Percentiles rank a stretch among this genome's conserved stretches.
Conservation (phyloP, 2,888 invertebrate species). For the Nineta flava region DNA sequence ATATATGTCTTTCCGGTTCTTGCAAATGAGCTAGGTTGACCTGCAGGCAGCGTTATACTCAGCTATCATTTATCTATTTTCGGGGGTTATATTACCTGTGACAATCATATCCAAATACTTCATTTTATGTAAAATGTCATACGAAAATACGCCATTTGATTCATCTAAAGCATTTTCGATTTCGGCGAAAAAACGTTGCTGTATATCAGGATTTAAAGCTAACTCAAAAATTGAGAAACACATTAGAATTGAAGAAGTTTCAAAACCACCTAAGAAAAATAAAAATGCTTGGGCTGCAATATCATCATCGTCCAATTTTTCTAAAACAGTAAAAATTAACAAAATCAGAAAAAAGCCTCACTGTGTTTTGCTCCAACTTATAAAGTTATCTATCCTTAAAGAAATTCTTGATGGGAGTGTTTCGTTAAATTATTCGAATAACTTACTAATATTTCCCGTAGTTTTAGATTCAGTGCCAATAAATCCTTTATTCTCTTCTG, state of each 20-base stretch:
- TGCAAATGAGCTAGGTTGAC: too few species aligned
- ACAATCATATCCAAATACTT: conserved; percentile 40
- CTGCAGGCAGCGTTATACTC: too few species aligned
- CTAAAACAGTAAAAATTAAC: too few species aligned
- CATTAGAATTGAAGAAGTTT: conserved; percentile 29
- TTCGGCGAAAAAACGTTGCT: conserved; percentile 35
- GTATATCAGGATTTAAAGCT: conserved; percentile 38
- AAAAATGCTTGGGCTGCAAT: conserved; percentile 37
- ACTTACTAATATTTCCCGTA: conserved; percentile 6
- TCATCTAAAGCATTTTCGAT: conserved; percentile 30
- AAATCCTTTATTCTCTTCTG: conserved; percentile 8
- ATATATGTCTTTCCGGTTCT: too few species aligned
- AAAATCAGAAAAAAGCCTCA: too few species aligned
- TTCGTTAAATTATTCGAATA: too few species aligned
- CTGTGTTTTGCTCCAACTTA: not conserved
- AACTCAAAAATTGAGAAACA: conserved; percentile 38
- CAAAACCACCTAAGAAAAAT: conserved; percentile 36
- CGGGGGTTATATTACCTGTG: too few species aligned
- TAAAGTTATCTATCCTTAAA: conserved; percentile 21
- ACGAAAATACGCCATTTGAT: conserved; percentile 28
- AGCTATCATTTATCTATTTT: too few species aligned
- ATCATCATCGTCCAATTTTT: conserved; percentile 28
- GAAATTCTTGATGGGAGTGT: conserved; percentile 18
- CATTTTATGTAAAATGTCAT: conserved; percentile 33
- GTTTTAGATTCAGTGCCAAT: conserved; percentile 2